Evolutionary conservation across 1,140 invertebrate genomes (phyloP), one percentile per base, ranked within the genome.

Genomic region (Paraescarpia echinospica): DNA sequence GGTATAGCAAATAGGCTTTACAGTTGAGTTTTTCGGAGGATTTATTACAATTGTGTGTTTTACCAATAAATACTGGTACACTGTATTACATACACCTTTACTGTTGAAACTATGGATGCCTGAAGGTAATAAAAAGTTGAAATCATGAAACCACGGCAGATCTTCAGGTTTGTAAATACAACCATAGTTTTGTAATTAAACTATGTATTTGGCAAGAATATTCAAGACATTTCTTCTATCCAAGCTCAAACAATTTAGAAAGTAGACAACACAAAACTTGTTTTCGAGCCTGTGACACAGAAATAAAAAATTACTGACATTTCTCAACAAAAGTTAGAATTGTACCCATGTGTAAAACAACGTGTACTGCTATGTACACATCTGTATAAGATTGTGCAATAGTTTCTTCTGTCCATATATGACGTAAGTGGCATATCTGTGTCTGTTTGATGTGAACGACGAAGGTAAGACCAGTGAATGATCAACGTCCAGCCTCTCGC

Each of bases 331-430:
- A 51, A 51, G 48, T 18, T 51, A 51, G 8, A 51, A 9, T 51
- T 18, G 18, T 51, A 8, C 59, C 8, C 59, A 77, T 77, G 59
- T 77, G 59, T 77, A 77, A 6, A 77, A 77, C 59, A 77, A 51
- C 18, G 41, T 77, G 59, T 77, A 12, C 59, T 77, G 27, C 59
- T 77, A 77, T 90, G 90, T 90, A 92, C 92, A 92, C 51, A 35
- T 59, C 77, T 92, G 48, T 35, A 92, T 33, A 34, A 92, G 77
- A 77, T 88, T 92, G 41, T 92, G 48, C 35, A 92, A 33, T 31
- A 92, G 51, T 77, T 92, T 92, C 33, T 35, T 51, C 92, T 92
- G 92, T 31, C 92, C 92, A 77, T 92, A 59, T 77, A 51, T 48
- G 5, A 92, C 92, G 33, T 59, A 92, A 31, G 35, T 35, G 31